phyloP scores from a whole-genome alignment of 1,140 invertebrate genomes.

The Mesaphorura yosii region DNA sequence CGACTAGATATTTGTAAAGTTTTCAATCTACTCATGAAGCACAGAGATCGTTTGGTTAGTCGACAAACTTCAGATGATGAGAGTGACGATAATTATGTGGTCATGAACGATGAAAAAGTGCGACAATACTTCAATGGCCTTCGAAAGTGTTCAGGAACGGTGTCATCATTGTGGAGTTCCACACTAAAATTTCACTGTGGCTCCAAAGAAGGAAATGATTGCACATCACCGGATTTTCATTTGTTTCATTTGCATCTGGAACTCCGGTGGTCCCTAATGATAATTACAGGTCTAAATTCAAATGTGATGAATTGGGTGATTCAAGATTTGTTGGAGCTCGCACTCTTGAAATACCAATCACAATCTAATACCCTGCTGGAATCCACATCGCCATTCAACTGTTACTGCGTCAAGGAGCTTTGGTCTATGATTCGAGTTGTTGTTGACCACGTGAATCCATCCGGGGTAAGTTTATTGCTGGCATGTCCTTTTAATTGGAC shows the following conservation, averaged over 20 bases:
- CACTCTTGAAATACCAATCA: constrained; percentile 17
- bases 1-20: neutral
- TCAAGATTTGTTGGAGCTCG: constrained; percentile 3
- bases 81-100: neutral
- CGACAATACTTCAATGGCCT: too few species aligned
- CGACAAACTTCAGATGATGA: neutral
- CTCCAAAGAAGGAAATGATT: constrained; percentile 17
- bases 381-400: constrained; percentile 26
- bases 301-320: constrained; percentile 8
- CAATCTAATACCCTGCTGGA: constrained; percentile 14
- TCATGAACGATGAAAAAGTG: constrained; percentile 1
- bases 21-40: constrained; percentile 7
- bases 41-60: neutral
- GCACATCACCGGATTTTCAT: constrained; percentile 30
- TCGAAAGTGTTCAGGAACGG: too few species aligned
- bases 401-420: constrained; percentile 26
- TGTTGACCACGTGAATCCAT: constrained; percentile 7
- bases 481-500: neutral
- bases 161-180: neutral
- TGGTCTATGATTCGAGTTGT: constrained; percentile 28
- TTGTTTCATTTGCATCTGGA: constrained; percentile 32
- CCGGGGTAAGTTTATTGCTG: neutral
- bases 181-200: constrained; percentile 3
- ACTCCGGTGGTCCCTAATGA: constrained; percentile 32
- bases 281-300: constrained; percentile 18